A percentile compares a stretch with the other conserved stretches of the same genome.
phyloP scores from a whole-genome alignment of 1,140 invertebrate genomes.

The Nebria ingens region DNA sequence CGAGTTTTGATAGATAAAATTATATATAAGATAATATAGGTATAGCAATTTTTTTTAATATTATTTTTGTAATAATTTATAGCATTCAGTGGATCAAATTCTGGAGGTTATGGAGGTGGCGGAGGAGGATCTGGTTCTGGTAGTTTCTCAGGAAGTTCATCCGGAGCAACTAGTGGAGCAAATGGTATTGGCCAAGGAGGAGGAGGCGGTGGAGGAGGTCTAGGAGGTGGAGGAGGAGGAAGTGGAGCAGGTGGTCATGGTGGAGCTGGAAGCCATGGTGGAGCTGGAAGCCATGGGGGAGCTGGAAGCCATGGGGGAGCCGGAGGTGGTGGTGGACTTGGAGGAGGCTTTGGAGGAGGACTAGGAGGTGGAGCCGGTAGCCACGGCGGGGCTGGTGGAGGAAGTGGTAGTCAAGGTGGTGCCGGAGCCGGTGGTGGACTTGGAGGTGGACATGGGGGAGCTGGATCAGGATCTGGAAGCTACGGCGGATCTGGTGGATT shows the following conservation, averaged over 20 bases:
- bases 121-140: neutral
- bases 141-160: neutral
- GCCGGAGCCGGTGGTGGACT: slow-evolving; percentile 19
- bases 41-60: no score
- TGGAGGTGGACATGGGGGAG: slow-evolving; percentile 15
- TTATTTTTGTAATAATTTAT: neutral
- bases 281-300: neutral
- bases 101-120: neutral
- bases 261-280: neutral
- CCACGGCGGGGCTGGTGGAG: slow-evolving; percentile 15
- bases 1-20: no score
- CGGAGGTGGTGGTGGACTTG: slow-evolving; percentile 10
- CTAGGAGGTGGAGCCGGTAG: slow-evolving; percentile 11
- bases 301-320: no score
- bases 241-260: neutral
- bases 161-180: neutral
- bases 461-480: neutral
- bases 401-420: slow-evolving; percentile 13
- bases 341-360: slow-evolving; percentile 9
- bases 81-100: neutral
- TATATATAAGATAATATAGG: no score
- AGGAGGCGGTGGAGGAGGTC: neutral
- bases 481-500: neutral
- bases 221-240: neutral
- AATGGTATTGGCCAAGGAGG: neutral